Base-by-base conservation (phyloP, 2,113 vertebrate genomes). In the Engystomops pustulosus region DNA sequence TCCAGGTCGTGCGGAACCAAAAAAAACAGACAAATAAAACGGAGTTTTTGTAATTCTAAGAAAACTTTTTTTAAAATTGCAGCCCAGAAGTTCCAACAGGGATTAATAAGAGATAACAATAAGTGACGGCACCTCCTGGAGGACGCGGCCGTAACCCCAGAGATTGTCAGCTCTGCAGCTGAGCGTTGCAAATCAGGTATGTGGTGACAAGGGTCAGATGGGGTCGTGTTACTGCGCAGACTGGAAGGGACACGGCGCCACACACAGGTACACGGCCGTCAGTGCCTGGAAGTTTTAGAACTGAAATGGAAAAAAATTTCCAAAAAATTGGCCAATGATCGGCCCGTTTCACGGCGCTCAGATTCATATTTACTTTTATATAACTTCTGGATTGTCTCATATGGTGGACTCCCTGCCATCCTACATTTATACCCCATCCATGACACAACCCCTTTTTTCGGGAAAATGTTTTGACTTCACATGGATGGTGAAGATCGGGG, bases 171-270 rank as follows among this genome's bases (percentile, higher is more conserved):
- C 58, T 30, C 77, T 79, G 36, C 60, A 53, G 44, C 41, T 9
- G 23, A 79, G 55, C 58, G 58, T 47, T 32, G 27, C 55, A 20
- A 65, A 79, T 79, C 38, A 6, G 77, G 77, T 65, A 79, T 67
- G 58, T 79, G 55, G 38, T 79, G 77, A n/a, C 77, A 45, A 44
- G 51, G 76, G 44, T 60, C 38, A 79, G 30, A 20, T 11, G 3
- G 58, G 32, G 77, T 79, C 45, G 41, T 41, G 23, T 79, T 60
- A 79, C 55, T 11, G n/a, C 34, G 12, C n/a, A 5, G 34, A 51
- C 9, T 53, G 20, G 72, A 34, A 1, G 18, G 15, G 15, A 47
- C 44, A 49, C 47, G 2, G 47, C 15, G 47, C 14, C 47, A 49
- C 47, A 49, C 47, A 49, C 47, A 49, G 38, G 38, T 41, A 41